Conservation (phyloP, 2,888 invertebrate genomes). For the Pogonocherus hispidulus region DNA sequence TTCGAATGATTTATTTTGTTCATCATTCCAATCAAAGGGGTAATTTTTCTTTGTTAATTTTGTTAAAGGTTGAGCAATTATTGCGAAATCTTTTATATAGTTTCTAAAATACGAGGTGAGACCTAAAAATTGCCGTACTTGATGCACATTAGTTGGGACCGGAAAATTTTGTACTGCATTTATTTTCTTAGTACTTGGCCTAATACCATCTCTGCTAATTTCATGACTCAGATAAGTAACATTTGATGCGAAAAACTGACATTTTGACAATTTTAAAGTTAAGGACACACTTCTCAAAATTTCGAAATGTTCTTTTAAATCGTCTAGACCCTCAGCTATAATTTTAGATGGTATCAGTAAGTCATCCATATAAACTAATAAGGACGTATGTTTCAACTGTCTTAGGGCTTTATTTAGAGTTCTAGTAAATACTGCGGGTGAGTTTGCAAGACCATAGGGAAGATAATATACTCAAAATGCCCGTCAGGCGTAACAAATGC, state of each 20-base stretch:
- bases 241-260: background rate
- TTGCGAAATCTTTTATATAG: slow-evolving; percentile 45
- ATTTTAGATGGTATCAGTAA: background rate
- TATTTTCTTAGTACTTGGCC: background rate
- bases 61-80: slow-evolving; percentile 41
- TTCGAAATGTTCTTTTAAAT: background rate
- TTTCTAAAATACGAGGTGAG: slow-evolving; percentile 48
- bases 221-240: background rate
- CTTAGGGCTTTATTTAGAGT: background rate
- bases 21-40: background rate
- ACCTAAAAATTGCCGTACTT: slow-evolving; percentile 28
- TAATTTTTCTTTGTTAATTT: slow-evolving; percentile 36
- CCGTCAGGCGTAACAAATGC: no score
- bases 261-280: slow-evolving; percentile 1
- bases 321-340: background rate
- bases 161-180: no score
- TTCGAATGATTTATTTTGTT: slow-evolving; percentile 22
- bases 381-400: background rate
- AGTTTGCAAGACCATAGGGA: background rate
- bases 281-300: background rate
- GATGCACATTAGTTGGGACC: no score
- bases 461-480: no score
- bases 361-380: slow-evolving; percentile 12
- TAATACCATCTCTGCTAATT: background rate
- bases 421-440: background rate